Percentiles rank a stretch among this genome's conserved stretches.
Conservation (phyloP, 2,797 vertebrate species). For the Nyctalus aviator region DNA sequence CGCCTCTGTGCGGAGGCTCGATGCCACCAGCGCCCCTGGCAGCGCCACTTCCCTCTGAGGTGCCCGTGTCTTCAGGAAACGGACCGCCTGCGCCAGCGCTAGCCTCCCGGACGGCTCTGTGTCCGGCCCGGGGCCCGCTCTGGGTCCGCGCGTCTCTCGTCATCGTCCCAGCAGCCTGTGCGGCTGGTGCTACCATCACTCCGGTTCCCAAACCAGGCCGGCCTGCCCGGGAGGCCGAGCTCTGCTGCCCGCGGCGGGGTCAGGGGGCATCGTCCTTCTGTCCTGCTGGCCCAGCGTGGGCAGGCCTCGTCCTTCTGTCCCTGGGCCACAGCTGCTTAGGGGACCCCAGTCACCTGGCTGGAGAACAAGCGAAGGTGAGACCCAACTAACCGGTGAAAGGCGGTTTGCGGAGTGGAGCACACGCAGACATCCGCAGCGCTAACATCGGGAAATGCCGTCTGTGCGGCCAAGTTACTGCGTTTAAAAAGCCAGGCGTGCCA, state of each 20-base stretch:
- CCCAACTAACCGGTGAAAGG: background rate
- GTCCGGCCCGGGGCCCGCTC: background rate
- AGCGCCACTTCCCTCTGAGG: background rate
- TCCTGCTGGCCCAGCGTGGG: background rate
- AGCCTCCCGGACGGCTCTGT: background rate
- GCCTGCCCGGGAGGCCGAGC: background rate
- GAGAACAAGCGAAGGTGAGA: constrained; percentile 1
- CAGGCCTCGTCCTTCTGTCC: background rate
- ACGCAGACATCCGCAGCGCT: background rate
- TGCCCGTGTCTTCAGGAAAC: background rate
- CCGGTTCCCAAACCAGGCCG: background rate
- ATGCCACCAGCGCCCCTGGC: background rate
- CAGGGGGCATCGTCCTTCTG: background rate
- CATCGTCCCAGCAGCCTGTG: background rate
- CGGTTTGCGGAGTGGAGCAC: constrained; percentile 19
- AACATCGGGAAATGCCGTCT: background rate
- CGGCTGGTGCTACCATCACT: background rate
- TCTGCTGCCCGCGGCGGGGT: background rate
- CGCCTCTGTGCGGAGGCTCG: background rate
- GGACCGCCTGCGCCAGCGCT: background rate
- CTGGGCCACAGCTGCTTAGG: background rate
- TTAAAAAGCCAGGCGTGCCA: background rate
- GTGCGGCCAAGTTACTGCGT: background rate
- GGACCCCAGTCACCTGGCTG: background rate
- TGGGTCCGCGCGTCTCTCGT: background rate